Conservation (phyloP, 35 echinoderm and acorn worm species). For the Strongylocentrotus purpuratus region DNA sequence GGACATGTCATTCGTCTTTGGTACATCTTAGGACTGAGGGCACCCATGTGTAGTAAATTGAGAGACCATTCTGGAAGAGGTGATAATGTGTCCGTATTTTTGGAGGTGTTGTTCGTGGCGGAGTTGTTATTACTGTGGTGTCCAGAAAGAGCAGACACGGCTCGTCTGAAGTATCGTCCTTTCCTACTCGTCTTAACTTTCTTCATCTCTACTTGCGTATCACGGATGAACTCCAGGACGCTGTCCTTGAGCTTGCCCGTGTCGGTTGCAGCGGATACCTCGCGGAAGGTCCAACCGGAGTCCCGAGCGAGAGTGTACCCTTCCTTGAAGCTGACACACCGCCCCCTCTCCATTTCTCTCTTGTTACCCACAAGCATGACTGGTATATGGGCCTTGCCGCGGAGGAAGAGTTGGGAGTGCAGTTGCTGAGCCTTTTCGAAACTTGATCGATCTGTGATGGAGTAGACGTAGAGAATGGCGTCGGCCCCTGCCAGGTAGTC, state of each 20-base stretch:
- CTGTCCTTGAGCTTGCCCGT: slow-evolving; percentile 77
- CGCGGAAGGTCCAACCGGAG: slow-evolving; percentile 84
- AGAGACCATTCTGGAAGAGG: slow-evolving; percentile 63
- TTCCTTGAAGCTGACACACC: slow-evolving; percentile 84
- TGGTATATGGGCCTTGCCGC: slow-evolving; percentile 72
- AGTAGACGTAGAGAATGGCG: slow-evolving; percentile 90
- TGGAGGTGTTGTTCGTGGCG: neutral
- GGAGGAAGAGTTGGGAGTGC: slow-evolving; percentile 57
- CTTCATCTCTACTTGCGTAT: slow-evolving; percentile 69
- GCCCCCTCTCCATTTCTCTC: slow-evolving; percentile 82
- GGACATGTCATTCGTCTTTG: slow-evolving; percentile 77
- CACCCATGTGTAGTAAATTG: slow-evolving; percentile 46
- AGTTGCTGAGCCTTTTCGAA: slow-evolving; percentile 73
- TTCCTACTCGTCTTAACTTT: slow-evolving; percentile 69
- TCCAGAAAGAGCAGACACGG: slow-evolving; percentile 79
- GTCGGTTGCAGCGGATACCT: slow-evolving; percentile 87
- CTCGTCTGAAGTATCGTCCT: slow-evolving; percentile 83
- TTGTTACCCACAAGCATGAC: slow-evolving; percentile 90
- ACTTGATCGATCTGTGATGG: slow-evolving; percentile 73
- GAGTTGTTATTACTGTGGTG: slow-evolving; percentile 48
- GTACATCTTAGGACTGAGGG: slow-evolving; percentile 36
- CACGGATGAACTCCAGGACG: slow-evolving; percentile 84
- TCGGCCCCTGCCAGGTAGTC: slow-evolving; percentile 83
- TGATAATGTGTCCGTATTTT: neutral
- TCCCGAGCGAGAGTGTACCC: slow-evolving; percentile 78